Evolutionary conservation across 2,888 invertebrate genomes (phyloP), one percentile per base, ranked within the genome.

Genomic region (Pecten maximus): DNA sequence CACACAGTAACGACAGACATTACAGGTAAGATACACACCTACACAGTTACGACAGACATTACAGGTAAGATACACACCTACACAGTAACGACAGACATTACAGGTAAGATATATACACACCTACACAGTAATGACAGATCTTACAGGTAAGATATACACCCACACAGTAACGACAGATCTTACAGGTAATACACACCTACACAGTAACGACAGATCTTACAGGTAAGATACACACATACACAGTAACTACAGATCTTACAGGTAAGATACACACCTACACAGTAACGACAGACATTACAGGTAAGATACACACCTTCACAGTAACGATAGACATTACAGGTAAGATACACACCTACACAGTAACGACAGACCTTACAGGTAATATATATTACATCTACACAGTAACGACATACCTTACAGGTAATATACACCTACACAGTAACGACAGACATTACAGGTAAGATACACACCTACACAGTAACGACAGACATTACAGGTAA

Each of bases 1-100:
- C n/a, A n/a, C n/a, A 28, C 93, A 95, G 90, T 96, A 97, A 91
- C 92, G 91, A 40, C 86, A 93, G 19, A 60, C 94, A 16, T 91
- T 96, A n/a, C 92, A 96, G 95, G 96, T 96, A 93, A 60, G 90
- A 60, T 28, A 89, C n/a, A n/a, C n/a, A n/a, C n/a, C n/a, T n/a
- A n/a, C n/a, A 28, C 93, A 95, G 90, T 96, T 96, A 91, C 92
- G 91, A 40, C 86, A 93, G 19, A 60, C 94, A 16, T 91, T 96
- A n/a, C 92, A 96, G 95, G 96, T 96, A 93, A 60, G 90, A 60
- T 28, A 89, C n/a, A n/a, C n/a, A n/a, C n/a, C n/a, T n/a, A n/a
- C n/a, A 28, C 93, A 95, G 90, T 96, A 97, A 91, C 92, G 91
- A 40, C 86, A 93, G 19, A 60, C 94, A 16, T 91, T 96, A n/a